Evolutionary conservation across 2,797 vertebrate species (phyloP).

Genomic region (Onychomys torridus): DNA sequence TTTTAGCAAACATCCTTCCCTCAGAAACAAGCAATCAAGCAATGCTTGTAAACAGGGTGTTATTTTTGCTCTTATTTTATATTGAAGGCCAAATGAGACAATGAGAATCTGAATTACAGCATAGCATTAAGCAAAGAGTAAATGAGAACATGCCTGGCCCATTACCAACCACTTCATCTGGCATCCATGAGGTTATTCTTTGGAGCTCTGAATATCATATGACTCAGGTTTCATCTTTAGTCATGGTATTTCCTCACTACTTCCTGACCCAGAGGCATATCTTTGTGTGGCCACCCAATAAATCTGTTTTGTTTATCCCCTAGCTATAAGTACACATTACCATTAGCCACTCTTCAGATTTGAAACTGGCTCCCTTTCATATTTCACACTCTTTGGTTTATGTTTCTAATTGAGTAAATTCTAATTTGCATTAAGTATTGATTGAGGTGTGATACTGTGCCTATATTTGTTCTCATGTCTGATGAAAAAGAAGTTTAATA

Average conservation of each 20-base stretch:
- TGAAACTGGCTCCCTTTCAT: background rate
- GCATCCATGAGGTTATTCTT: background rate
- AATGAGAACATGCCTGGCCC: background rate
- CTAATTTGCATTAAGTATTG: constrained; percentile 6
- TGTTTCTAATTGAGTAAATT: background rate
- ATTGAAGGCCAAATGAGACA: background rate
- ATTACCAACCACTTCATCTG: background rate
- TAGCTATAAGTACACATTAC: background rate
- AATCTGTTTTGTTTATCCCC: background rate
- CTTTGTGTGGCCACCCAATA: background rate
- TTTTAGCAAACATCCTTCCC: background rate
- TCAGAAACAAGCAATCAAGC: background rate
- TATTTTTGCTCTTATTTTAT: constrained; percentile 12
- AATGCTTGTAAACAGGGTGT: background rate
- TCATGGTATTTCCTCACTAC: background rate
- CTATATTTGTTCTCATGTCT: background rate
- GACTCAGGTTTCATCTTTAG: background rate
- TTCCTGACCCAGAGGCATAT: background rate
- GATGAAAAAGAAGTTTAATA: background rate
- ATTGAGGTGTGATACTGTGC: background rate
- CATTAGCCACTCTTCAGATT: background rate
- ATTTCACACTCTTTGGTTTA: background rate
- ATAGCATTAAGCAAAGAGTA: background rate
- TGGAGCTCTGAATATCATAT: background rate
- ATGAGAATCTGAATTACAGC: background rate